Evolutionary conservation across 2,888 invertebrate genomes (phyloP).

Genomic region (Autographa gamma): DNA sequence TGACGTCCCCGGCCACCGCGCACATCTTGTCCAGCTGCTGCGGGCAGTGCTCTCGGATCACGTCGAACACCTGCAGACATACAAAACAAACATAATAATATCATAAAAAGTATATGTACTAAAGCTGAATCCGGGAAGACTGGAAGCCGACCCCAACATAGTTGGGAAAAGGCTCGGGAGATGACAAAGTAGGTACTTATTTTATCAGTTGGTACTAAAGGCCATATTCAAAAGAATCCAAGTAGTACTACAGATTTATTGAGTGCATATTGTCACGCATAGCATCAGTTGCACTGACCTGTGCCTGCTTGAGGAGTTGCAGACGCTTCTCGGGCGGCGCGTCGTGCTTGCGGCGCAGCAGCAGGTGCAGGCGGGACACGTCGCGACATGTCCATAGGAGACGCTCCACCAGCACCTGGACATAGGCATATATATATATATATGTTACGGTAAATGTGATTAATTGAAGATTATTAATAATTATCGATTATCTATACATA

Average conservation of each 20-base stretch:
- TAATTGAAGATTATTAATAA: too few relatives aligned
- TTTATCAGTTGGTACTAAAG: too few relatives aligned
- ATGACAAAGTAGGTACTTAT: too few relatives aligned
- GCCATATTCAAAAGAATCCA: too few relatives aligned
- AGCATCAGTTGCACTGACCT: constrained; percentile 70
- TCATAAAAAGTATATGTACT: too few relatives aligned
- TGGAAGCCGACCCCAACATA: too few relatives aligned
- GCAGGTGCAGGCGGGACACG: constrained; percentile 87
- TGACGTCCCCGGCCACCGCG: constrained; percentile 90
- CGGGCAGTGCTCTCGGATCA: constrained; percentile 72
- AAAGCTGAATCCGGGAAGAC: too few relatives aligned
- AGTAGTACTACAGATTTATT: too few relatives aligned
- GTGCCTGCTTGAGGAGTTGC: constrained; percentile 85
- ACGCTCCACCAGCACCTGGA: constrained; percentile 89
- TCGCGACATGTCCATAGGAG: constrained; percentile 90
- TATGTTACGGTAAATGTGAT: too few relatives aligned
- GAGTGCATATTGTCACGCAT: neutral
- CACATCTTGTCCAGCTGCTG: constrained; percentile 89
- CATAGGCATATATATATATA: too few relatives aligned
- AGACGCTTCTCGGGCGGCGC: constrained; percentile 79
- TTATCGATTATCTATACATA: too few relatives aligned
- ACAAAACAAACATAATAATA: neutral
- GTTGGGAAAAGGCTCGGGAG: too few relatives aligned
- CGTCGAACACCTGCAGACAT: constrained; percentile 86
- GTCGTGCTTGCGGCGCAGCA: constrained; percentile 88